A percentile compares a stretch with the other conserved stretches of the same genome.
These are phyloP conservation scores for Puma concolor DNA, from an alignment of 2,113 vertebrate genomes.

Conservation along the genomic window DNA sequence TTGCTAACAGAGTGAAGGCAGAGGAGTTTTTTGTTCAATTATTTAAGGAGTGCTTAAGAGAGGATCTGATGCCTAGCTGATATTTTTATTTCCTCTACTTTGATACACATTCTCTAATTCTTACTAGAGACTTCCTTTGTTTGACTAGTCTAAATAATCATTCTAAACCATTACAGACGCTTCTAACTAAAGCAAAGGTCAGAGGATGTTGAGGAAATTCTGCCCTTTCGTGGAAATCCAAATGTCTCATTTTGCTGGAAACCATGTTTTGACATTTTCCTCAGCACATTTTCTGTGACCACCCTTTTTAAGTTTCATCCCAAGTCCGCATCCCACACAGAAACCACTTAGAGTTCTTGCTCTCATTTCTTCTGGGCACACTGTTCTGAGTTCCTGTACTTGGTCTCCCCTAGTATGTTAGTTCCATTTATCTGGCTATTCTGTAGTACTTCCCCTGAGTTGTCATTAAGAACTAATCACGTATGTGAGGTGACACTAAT, in stretches of 20 bases:
- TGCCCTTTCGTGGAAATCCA: not conserved
- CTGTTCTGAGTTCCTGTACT: not conserved
- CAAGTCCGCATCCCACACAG: not conserved
- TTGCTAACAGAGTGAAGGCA: not conserved
- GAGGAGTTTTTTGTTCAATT: not conserved
- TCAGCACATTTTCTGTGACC: not conserved
- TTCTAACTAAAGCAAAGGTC: not conserved
- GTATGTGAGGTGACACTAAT: not conserved
- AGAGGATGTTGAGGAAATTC: not conserved
- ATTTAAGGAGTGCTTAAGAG: not conserved
- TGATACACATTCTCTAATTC: not conserved
- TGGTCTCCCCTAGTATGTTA: not conserved
- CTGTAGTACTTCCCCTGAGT: not conserved
- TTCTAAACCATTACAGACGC: not conserved
- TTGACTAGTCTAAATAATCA: not conserved
- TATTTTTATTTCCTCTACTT: not conserved
- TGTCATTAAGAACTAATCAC: not conserved
- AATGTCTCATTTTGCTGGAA: not conserved
- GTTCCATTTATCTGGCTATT: not conserved
- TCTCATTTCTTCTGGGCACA: too few species aligned
- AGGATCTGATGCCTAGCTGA: not conserved
- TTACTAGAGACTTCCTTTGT: not conserved
- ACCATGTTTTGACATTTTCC: not conserved
- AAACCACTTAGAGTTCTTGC: not conserved
- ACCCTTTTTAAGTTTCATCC: not conserved